A percentile compares a stretch with the other conserved stretches of the same genome.
Evolutionary conservation across 1,140 invertebrate species (phyloP).

Genomic region (Drosophila ogumai): DNA sequence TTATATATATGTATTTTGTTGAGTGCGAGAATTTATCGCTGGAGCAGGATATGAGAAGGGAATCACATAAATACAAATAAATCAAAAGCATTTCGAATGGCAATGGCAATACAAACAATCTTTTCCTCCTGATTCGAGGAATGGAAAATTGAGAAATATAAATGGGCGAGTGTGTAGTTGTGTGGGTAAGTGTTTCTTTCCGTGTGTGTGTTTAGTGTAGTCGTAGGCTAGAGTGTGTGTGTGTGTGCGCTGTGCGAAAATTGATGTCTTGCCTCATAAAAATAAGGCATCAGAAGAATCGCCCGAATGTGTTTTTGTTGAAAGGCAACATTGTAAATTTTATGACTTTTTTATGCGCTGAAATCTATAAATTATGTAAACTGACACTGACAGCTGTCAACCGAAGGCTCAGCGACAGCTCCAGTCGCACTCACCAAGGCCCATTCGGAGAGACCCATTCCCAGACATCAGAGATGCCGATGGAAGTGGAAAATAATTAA

Average conservation of each 20-base stretch:
- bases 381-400: slow-evolving; percentile 83
- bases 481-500: not conserved
- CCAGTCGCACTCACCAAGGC: slow-evolving; percentile 36
- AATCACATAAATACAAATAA: slow-evolving; percentile 82
- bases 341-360: slow-evolving; percentile 83
- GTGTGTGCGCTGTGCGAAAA: slow-evolving; percentile 65
- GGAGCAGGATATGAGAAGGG: slow-evolving; percentile 71
- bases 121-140: slow-evolving; percentile 36
- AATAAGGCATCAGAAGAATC: slow-evolving; percentile 67
- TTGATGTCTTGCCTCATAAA: slow-evolving; percentile 81
- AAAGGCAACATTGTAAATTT: slow-evolving; percentile 83
- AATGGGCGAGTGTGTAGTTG: slow-evolving; percentile 17
- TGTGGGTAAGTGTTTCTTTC: slow-evolving; percentile 1
- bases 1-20: slow-evolving; percentile 81
- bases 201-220: slow-evolving; percentile 30
- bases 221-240: slow-evolving; percentile 36
- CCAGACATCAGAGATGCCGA: slow-evolving; percentile 7
- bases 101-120: slow-evolving; percentile 64
- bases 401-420: slow-evolving; percentile 56
- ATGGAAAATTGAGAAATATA: slow-evolving; percentile 61
- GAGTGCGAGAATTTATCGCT: slow-evolving; percentile 78
- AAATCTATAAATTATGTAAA: slow-evolving; percentile 84
- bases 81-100: slow-evolving; percentile 78
- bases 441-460: slow-evolving; percentile 23
- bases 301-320: slow-evolving; percentile 68